These are phyloP conservation scores for Hassar affinis DNA, from an alignment of 2,113 vertebrate genomes.

Conservation along the genomic window DNA sequence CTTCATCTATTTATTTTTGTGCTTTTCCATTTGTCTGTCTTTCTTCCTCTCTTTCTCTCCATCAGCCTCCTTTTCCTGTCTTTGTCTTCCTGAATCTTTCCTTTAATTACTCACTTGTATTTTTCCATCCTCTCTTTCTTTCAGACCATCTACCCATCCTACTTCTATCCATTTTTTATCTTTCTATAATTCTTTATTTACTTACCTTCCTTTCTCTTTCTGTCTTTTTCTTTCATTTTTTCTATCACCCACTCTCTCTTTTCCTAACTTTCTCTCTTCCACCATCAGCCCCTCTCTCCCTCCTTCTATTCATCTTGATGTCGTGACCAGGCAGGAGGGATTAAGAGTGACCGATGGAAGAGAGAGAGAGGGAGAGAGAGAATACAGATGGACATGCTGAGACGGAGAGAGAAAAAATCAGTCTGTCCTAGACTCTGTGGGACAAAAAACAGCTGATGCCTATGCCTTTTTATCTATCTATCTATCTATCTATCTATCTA, in stretches of 20 bases:
- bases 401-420: background rate
- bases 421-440: background rate
- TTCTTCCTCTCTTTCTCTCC: background rate
- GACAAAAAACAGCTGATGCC: background rate
- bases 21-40: too few species aligned
- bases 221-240: background rate
- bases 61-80: background rate
- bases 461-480: too few species aligned
- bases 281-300: background rate
- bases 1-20: background rate
- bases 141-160: background rate
- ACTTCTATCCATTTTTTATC: background rate
- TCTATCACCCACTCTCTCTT: background rate
- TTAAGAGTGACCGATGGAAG: background rate
- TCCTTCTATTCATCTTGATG: background rate
- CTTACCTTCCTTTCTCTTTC: background rate
- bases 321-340: constrained; percentile 7
- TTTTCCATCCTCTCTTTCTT: background rate
- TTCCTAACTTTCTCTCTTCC: background rate
- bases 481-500: background rate
- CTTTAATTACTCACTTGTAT: background rate
- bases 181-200: background rate
- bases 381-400: constrained; percentile 13
- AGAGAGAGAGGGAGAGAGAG: background rate
- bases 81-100: background rate